Percentiles rank a stretch among this genome's conserved stretches.
Evolutionary conservation across 2,888 invertebrate species (phyloP).

Genomic region (Sepioteuthis lessoniana): DNA sequence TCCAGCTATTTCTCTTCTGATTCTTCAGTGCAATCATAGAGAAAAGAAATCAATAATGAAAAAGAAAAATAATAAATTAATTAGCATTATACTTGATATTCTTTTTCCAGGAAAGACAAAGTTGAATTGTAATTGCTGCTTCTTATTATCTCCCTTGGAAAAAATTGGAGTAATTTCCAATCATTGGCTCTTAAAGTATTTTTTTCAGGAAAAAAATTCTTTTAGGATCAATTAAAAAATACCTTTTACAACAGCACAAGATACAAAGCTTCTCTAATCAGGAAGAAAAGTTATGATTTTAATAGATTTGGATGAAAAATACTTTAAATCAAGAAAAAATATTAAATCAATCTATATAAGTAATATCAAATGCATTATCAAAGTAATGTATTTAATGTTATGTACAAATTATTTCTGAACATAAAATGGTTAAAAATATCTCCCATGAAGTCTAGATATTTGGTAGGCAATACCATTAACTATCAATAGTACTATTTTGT

Average conservation of each 20-base stretch:
- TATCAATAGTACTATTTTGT: too few species aligned
- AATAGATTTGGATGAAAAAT: neutral
- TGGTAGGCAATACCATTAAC: too few species aligned
- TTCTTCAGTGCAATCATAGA: neutral
- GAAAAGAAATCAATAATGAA: neutral
- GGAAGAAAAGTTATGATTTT: neutral
- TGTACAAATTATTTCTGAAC: too few species aligned
- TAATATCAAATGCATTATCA: too few species aligned
- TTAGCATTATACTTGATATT: neutral
- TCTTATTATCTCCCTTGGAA: constrained; percentile 21
- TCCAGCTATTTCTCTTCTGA: too few species aligned
- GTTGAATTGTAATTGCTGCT: neutral
- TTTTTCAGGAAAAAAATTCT: neutral
- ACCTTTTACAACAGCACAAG: neutral
- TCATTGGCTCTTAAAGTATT: neutral
- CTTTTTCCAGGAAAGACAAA: neutral
- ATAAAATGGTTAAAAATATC: too few species aligned
- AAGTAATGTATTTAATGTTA: too few species aligned
- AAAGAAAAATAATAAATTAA: neutral
- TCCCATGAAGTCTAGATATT: too few species aligned
- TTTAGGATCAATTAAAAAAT: neutral
- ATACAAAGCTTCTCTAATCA: neutral
- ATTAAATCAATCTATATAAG: neutral
- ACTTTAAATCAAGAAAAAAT: neutral
- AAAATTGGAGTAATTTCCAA: neutral